A percentile compares a stretch with the other conserved stretches of the same genome.
phyloP scores from a whole-genome alignment of 2,797 vertebrate species.

The Rhinatrema bivittatum region DNA sequence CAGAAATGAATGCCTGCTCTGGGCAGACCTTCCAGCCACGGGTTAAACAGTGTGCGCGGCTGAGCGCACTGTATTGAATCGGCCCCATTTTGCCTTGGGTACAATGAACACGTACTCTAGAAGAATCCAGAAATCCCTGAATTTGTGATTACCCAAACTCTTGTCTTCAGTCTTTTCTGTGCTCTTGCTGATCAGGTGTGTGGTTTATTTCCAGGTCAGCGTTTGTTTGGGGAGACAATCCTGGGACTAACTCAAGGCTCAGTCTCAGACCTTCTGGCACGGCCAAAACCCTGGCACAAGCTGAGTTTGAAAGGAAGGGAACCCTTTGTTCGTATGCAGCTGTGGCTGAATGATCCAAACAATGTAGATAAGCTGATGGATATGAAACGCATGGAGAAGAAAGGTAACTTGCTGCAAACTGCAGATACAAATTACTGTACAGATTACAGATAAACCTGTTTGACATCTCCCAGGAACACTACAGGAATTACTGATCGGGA shows the following conservation, averaged over 20 bases:
- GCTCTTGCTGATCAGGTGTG: background rate
- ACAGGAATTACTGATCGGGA: too few species aligned
- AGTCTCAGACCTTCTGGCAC: slow-evolving; percentile 95
- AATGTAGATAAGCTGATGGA: slow-evolving; percentile 98
- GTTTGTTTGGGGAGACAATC: slow-evolving; percentile 95
- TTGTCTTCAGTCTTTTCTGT: background rate
- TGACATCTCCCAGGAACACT: too few species aligned
- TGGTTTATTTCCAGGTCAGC: slow-evolving; percentile 73
- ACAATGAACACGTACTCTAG: too few species aligned
- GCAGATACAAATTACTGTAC: too few species aligned
- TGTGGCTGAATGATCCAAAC: slow-evolving; percentile 93
- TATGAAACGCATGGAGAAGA: slow-evolving; percentile 98
- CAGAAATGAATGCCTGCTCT: too few species aligned
- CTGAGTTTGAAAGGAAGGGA: slow-evolving; percentile 95
- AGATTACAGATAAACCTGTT: too few species aligned
- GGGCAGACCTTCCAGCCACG: too few species aligned
- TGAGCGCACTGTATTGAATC: too few species aligned
- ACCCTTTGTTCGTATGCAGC: slow-evolving; percentile 97
- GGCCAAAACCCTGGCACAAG: slow-evolving; percentile 99
- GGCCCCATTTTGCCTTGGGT: too few species aligned
- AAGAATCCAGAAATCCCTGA: too few species aligned
- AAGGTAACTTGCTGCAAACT: slow-evolving; percentile 68
- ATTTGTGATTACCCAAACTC: too few species aligned
- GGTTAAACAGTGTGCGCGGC: too few species aligned
- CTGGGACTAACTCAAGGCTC: slow-evolving; percentile 97